Evolutionary conservation across 2,888 invertebrate genomes (phyloP), one percentile per base, ranked within the genome.

Genomic region (Apodemia mormo): DNA sequence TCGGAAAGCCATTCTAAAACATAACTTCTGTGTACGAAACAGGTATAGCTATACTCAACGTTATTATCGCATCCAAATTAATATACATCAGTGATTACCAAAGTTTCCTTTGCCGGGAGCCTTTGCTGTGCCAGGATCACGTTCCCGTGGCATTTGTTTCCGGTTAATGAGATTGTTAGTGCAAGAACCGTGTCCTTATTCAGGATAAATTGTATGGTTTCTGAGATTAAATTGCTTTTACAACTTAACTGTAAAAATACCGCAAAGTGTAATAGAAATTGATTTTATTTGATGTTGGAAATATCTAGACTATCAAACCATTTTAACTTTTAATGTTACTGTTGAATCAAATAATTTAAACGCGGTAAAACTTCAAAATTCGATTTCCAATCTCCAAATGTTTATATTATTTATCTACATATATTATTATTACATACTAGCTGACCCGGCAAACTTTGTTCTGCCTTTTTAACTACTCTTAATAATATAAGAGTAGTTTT

Each of bases 141-240:
- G 69, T 68, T 67, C 68, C 67, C 56, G 66, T 33, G 58, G 54
- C 58, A 58, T 54, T 67, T 56, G 68, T 70, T 69, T 68, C 68
- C 71, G 68, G 73, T 68, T 73, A 71, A 73, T 71, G 74, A 74
- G 73, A 74, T 71, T 71, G 74, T 74, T 74, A 74, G 69, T 66
- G 29, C 29, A 29, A 58, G 58, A 58, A 30, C 58, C 58, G 58
- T 58, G 58, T 58, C 58, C 58, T 58, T 58, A 58, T 58, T 58
- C 58, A 58, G 58, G 58, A 58, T 58, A 58, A 30, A 58, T 58
- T 58, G 58, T 58, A 58, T 58, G 58, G 58, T 58, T 58, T 58
- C 58, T 29, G 30, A 58, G 58, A 58, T 58, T 58, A 58, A 58
- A 58, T 58, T 58, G 58, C 29, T 58, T 8, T 58, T 58, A 58